Percentiles rank a stretch among this genome's conserved stretches.
Conservation (phyloP, 2,113 vertebrate species). For the Sprattus sprattus region DNA sequence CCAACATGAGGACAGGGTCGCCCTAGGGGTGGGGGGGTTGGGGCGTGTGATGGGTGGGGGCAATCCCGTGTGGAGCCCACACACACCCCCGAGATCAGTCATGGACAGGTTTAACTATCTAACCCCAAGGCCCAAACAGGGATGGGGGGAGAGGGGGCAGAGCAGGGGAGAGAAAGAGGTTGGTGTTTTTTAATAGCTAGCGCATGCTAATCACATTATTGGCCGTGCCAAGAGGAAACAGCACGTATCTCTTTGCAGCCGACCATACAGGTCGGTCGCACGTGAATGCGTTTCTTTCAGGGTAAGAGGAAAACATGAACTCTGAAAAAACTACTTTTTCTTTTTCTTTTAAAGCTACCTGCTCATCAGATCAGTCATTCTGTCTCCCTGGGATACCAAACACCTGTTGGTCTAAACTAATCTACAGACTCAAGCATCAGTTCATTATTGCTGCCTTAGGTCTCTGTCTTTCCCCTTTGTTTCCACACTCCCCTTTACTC, state of each 20-base stretch:
- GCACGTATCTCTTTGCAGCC: constrained; percentile 16
- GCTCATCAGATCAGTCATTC: constrained; percentile 6
- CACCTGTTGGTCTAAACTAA: constrained; percentile 13
- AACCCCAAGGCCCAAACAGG: not conserved
- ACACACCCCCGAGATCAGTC: constrained; percentile 18
- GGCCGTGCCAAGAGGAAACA: constrained; percentile 30
- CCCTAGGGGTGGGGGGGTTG: not conserved
- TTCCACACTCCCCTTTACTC: not conserved
- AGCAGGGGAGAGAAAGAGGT: not conserved
- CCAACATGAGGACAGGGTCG: constrained; percentile 13
- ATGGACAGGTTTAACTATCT: constrained; percentile 30
- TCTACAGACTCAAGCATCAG: constrained; percentile 8
- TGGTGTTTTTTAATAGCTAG: not conserved
- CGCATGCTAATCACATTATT: constrained; percentile 36
- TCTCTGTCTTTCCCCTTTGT: not conserved
- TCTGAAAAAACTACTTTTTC: not conserved
- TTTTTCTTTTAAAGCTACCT: not conserved
- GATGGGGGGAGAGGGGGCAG: not conserved
- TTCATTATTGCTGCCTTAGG: not conserved
- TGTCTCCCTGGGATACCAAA: not conserved
- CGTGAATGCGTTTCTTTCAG: not conserved
- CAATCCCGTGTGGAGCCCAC: constrained; percentile 5
- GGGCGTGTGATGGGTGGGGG: not conserved
- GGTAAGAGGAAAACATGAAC: constrained; percentile 6
- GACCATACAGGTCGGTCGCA: constrained; percentile 7